Base-by-base conservation (phyloP, 2,113 vertebrate genomes). In the Dunckerocampus dactyliophorus region DNA sequence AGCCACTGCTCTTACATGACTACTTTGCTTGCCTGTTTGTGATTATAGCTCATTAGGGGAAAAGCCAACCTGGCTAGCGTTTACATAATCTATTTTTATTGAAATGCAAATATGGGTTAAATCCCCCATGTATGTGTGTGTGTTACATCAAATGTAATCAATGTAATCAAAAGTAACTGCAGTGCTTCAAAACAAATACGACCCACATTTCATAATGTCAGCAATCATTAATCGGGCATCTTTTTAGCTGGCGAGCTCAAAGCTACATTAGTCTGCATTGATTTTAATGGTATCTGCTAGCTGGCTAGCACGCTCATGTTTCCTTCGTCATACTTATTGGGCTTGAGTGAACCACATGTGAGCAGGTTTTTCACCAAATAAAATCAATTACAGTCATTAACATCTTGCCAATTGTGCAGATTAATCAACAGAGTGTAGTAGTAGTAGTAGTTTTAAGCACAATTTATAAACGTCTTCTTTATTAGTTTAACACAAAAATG, bases 221-320 rank as follows among this genome's bases (percentile, higher is more conserved):
- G 15, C 16, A 47, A 15, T 22, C 11, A 51, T 6, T 1, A 19
- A 34, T 34, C 4, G 31, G 24, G 31, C 7, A 34, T 34, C 7
- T 34, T 34, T 34, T 34, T 34, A 34, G 31, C 31, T 4, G 31
- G 31, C 31, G 4, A 16, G 17, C n/a, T 64, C 24, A 57, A 15
- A 71, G 37, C 47, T 9, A 28, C 47, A 52, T 1, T 37, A 4
- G 60, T 51, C 14, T 48, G 16, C 21, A 42, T 7, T 8, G 14
- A 24, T 17, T n/a, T 59, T 6, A 5, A 16, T 22, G 15, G 31
- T 19, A 59, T 59, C 45, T 28, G 57, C 75, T 82, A 76, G 82
- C 82, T 76, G 79, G 77, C 69, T 82, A 76, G 75, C 60, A 54
- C n/a, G n/a, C 54, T 52, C 14, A 37, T 51, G 21, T 39, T 6